These are phyloP conservation scores for Channa striata DNA, from an alignment of 2,797 vertebrate genomes.

Conservation along the genomic window DNA sequence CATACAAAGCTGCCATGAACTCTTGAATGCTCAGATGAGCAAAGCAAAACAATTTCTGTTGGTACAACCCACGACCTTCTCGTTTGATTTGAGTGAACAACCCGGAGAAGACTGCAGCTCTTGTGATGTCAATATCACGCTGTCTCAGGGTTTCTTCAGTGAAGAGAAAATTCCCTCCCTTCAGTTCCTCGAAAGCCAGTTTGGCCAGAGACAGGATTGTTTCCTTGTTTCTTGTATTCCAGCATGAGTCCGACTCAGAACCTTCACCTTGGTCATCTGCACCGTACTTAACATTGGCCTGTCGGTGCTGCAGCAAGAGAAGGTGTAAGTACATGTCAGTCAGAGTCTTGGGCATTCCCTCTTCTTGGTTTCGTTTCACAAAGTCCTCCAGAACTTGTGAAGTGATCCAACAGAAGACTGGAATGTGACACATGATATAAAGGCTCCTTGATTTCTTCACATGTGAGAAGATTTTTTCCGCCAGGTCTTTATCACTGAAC, in stretches of 20 bases:
- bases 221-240: slow-evolving; percentile 37
- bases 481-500: slow-evolving; percentile 19
- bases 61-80: fast-evolving
- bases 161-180: slow-evolving; percentile 40
- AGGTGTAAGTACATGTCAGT: slow-evolving; percentile 61
- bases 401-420: slow-evolving; percentile 65
- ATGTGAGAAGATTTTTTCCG: slow-evolving; percentile 36
- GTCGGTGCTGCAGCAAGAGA: slow-evolving; percentile 49
- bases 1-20: slow-evolving; percentile 59
- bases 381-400: slow-evolving; percentile 56
- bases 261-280: not conserved
- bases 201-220: slow-evolving; percentile 40
- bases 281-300: slow-evolving; percentile 44
- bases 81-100: slow-evolving; percentile 49
- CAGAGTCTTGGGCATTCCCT: slow-evolving; percentile 47
- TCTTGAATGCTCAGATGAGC: slow-evolving; percentile 63
- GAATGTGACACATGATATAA: slow-evolving; percentile 62
- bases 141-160: not conserved
- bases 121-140: slow-evolving; percentile 3
- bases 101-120: slow-evolving; percentile 54
- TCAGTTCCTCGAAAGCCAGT: slow-evolving; percentile 51
- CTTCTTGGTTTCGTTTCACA: slow-evolving; percentile 7
- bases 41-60: slow-evolving; percentile 39
- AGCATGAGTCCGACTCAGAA: slow-evolving; percentile 21
- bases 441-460: slow-evolving; percentile 53